phyloP scores from a whole-genome alignment of 1,140 invertebrate genomes.

The Tyrophagus putrescentiae region DNA sequence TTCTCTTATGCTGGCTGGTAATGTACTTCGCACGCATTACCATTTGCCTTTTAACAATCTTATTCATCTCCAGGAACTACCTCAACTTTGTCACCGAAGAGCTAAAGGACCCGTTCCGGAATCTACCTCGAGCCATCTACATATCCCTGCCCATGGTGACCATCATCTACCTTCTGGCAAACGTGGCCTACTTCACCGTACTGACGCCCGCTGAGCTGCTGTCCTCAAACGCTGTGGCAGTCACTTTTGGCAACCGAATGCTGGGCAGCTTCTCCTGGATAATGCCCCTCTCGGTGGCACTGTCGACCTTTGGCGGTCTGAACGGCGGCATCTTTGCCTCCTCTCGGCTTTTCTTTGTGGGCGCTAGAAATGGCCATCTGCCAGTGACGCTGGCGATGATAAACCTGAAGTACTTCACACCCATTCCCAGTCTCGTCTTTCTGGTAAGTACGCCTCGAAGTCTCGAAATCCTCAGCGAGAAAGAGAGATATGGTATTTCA shows the following conservation, averaged over 20 bases:
- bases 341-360: slow-evolving; percentile 64
- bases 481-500: no score
- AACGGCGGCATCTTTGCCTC: slow-evolving; percentile 83
- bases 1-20: slow-evolving; percentile 93
- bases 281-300: slow-evolving; percentile 67
- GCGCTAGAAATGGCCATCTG: slow-evolving; percentile 73
- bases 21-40: slow-evolving; percentile 31
- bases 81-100: slow-evolving; percentile 96
- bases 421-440: slow-evolving; percentile 74
- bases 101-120: slow-evolving; percentile 68
- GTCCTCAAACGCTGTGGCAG: slow-evolving; percentile 76
- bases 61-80: slow-evolving; percentile 54
- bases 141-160: slow-evolving; percentile 82
- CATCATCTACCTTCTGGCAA: slow-evolving; percentile 74
- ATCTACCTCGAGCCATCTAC: slow-evolving; percentile 82
- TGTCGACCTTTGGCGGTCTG: slow-evolving; percentile 66
- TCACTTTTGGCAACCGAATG: slow-evolving; percentile 61
- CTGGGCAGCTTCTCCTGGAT: slow-evolving; percentile 55
- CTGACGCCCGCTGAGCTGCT: slow-evolving; percentile 64
- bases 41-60: slow-evolving; percentile 20
- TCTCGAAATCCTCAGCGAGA: not conserved
- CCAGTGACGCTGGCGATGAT: slow-evolving; percentile 73
- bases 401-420: slow-evolving; percentile 66
- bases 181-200: slow-evolving; percentile 83
- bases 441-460: slow-evolving; percentile 44